Conservation (phyloP, 1,140 invertebrate species). For the Mactra quadrangularis region DNA sequence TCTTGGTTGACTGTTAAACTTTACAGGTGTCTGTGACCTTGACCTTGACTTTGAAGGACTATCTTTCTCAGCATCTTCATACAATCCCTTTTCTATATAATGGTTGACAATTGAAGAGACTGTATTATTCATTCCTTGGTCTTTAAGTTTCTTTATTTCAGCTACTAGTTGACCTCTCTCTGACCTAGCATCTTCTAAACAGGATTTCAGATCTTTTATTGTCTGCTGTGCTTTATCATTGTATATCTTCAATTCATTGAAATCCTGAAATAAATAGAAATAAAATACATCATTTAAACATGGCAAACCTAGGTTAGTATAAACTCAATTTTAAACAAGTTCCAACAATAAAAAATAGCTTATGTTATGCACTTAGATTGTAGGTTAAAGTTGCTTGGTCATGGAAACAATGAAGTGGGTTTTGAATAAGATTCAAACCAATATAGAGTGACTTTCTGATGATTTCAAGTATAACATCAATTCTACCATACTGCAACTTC, state of each 20-base stretch:
- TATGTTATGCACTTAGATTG: background rate
- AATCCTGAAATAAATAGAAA: conserved; percentile 67
- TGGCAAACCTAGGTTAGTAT: background rate
- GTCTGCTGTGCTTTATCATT: conserved; percentile 73
- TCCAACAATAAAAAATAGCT: background rate
- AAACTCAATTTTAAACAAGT: background rate
- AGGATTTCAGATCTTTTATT: conserved; percentile 71
- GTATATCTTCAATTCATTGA: conserved; percentile 71
- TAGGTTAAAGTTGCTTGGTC: too few species aligned
- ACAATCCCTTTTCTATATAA: conserved; percentile 66
- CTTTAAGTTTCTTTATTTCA: conserved; percentile 69
- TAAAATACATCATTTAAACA: background rate
- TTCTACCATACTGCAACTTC: too few species aligned
- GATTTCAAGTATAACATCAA: too few species aligned
- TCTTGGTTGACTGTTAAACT: conserved; percentile 46
- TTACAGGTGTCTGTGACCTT: conserved; percentile 57
- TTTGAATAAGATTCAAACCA: too few species aligned
- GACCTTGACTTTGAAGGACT: conserved; percentile 39
- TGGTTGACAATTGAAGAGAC: conserved; percentile 66
- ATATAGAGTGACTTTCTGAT: too few species aligned
- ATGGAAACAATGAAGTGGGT: too few species aligned
- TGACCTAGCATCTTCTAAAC: conserved; percentile 73
- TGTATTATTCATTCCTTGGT: conserved; percentile 58
- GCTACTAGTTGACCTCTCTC: conserved; percentile 74
- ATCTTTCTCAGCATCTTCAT: conserved; percentile 60